phyloP scores from a whole-genome alignment of 2,113 vertebrate genomes.

The Grammomys dolichurus region DNA sequence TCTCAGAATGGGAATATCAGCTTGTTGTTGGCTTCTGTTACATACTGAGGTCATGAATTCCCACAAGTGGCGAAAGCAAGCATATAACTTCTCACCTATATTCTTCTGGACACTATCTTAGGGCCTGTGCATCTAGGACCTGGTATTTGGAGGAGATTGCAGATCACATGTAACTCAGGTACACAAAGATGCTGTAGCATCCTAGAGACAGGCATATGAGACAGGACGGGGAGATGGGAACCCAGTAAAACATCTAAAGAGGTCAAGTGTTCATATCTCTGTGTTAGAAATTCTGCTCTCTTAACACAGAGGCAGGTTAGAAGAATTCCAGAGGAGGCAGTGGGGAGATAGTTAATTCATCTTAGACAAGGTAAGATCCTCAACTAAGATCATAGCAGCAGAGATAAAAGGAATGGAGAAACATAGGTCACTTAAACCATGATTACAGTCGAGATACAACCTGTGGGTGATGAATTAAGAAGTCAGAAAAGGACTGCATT shows the following conservation, averaged over 20 bases:
- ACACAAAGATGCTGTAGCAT: not conserved
- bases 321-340: not conserved
- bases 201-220: not conserved
- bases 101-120: not conserved
- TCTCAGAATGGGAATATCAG: not conserved
- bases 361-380: not conserved
- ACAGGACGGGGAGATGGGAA: not conserved
- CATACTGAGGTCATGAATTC: not conserved
- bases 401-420: not conserved
- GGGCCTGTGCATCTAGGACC: not conserved
- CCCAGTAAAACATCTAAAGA: not conserved
- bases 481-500: not conserved
- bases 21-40: not conserved
- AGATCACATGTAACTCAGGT: not conserved
- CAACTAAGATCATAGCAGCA: not conserved
- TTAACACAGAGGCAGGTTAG: not conserved
- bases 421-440: not conserved
- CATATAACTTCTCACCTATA: not conserved
- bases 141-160: not conserved
- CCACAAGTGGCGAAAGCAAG: not conserved
- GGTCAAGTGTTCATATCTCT: not conserved
- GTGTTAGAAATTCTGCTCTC: not conserved
- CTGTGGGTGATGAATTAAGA: not conserved
- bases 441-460: not conserved
- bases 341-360: not conserved